phyloP scores from a whole-genome alignment of 2,797 vertebrate genomes.

The Sphenodon punctatus region DNA sequence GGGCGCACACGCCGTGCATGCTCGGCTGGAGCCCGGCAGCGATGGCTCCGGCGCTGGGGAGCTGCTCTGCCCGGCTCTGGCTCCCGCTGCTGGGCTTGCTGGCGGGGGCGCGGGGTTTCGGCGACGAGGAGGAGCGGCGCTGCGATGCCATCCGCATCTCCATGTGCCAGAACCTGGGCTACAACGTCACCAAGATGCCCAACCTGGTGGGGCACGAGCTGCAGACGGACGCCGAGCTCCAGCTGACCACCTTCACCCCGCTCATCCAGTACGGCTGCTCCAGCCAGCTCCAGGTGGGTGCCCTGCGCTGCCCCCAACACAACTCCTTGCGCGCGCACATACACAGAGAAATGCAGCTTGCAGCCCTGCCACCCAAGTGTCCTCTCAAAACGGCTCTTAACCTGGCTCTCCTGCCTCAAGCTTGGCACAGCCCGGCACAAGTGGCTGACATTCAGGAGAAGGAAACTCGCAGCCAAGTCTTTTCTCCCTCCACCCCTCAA shows the following conservation, averaged over 20 bases:
- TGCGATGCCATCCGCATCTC: constrained; percentile 97
- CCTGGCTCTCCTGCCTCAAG: background rate
- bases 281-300: constrained; percentile 93
- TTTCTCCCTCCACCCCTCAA: background rate
- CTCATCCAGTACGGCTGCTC: constrained; percentile 99
- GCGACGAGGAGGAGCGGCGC: constrained; percentile 92
- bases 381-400: too few species aligned
- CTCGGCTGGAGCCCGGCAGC: background rate
- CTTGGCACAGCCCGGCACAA: background rate
- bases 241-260: constrained; percentile 95
- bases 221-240: constrained; percentile 96
- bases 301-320: background rate
- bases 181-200: constrained; percentile 99
- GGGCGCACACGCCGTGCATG: background rate
- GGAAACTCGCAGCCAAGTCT: background rate
- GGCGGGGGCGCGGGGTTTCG: constrained; percentile 79
- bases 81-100: constrained; percentile 37
- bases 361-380: too few species aligned
- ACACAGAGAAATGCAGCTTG: too few species aligned
- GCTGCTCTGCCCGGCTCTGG: background rate
- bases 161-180: constrained; percentile 98
- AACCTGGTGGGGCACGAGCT: constrained; percentile 96
- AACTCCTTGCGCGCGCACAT: rapidly evolving
- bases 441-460: background rate
- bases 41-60: constrained; percentile 26